Percentiles rank a stretch among this genome's conserved stretches.
Evolutionary conservation across 2,113 vertebrate species (phyloP).

Genomic region (Tupaia chinensis): DNA sequence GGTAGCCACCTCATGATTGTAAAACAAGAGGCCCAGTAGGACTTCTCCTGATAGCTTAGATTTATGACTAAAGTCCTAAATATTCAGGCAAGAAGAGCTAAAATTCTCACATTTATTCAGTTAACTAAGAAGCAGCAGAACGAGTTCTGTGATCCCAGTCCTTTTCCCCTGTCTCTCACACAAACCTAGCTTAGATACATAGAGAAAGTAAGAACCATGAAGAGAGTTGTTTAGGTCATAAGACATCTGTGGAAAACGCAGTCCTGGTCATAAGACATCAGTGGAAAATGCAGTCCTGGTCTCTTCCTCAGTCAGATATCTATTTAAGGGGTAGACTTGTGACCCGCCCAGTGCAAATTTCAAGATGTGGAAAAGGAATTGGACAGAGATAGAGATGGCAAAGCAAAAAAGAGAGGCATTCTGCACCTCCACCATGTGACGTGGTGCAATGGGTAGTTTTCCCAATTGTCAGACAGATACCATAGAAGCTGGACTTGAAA

Average conservation of each 20-base stretch:
- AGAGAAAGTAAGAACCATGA: neutral
- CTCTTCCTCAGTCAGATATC: neutral
- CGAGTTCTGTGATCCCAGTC: neutral
- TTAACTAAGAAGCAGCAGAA: neutral
- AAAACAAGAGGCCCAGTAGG: neutral
- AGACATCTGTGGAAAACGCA: constrained; percentile 8
- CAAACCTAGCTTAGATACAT: neutral
- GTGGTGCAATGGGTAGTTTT: neutral
- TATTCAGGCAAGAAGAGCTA: neutral
- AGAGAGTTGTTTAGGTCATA: neutral
- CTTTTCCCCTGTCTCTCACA: too few species aligned
- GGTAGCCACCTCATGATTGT: neutral
- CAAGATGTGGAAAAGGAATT: neutral
- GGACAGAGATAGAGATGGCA: neutral
- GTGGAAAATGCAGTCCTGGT: neutral
- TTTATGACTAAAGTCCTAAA: neutral
- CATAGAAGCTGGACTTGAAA: neutral
- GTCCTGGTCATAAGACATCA: neutral
- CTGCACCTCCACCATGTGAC: neutral
- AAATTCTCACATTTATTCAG: neutral
- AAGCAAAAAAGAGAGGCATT: neutral
- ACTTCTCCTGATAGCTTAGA: neutral
- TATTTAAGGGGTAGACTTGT: neutral
- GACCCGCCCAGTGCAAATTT: neutral
- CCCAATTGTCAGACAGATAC: neutral